phyloP scores from a whole-genome alignment of 2,797 vertebrate species.

The Fundulus diaphanus region DNA sequence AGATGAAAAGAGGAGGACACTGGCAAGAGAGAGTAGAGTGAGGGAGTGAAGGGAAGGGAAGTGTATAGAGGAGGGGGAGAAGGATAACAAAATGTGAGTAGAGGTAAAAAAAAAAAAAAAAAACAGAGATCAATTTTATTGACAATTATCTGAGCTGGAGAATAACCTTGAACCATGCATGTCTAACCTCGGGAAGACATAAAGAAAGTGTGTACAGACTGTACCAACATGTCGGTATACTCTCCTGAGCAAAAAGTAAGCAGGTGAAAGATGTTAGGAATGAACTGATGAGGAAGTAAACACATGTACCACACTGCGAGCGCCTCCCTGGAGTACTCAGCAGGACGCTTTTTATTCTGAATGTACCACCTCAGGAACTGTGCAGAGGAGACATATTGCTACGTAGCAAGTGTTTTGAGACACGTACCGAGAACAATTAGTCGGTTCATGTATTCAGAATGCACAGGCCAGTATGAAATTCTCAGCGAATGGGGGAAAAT shows the following conservation, averaged over 20 bases:
- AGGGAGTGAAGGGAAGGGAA: conserved; percentile 59
- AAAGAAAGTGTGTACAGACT: conserved; percentile 27
- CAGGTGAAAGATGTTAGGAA: conserved; percentile 21
- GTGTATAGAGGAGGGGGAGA: conserved; percentile 37
- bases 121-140: conserved; percentile 73
- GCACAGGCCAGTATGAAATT: too few species aligned
- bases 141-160: conserved; percentile 73
- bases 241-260: conserved; percentile 40
- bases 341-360: not conserved
- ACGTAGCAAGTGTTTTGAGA: not conserved
- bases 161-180: conserved; percentile 73
- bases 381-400: not conserved
- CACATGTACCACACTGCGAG: conserved; percentile 1
- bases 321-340: not conserved
- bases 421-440: not conserved
- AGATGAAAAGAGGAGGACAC: conserved; percentile 78
- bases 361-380: not conserved
- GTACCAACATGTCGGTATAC: conserved; percentile 38
- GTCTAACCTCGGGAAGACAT: conserved; percentile 55
- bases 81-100: conserved; percentile 54
- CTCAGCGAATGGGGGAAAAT: too few species aligned
- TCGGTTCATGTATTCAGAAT: not conserved
- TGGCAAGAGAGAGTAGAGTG: conserved; percentile 61
- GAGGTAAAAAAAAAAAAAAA: conserved; percentile 35
- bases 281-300: conserved; percentile 17